phyloP scores from a whole-genome alignment of 2,888 invertebrate genomes.

The Cantharis nigra region DNA sequence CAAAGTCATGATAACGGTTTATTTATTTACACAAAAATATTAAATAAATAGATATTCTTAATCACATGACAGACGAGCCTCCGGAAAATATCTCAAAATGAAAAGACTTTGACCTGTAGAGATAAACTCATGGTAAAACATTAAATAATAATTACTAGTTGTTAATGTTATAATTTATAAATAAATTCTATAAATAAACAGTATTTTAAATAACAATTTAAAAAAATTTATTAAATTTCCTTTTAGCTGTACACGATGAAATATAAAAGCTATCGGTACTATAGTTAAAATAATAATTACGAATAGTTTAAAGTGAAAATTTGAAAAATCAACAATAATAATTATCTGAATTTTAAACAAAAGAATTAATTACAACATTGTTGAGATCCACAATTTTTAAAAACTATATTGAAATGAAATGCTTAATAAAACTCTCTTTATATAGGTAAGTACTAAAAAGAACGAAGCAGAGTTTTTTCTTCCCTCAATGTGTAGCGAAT shows the following conservation, averaged over 20 bases:
- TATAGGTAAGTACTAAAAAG: too few species aligned
- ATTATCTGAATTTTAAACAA: too few species aligned
- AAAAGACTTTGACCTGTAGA: slow-evolving; percentile 3
- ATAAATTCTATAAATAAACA: not conserved
- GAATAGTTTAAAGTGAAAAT: too few species aligned
- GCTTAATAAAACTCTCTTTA: too few species aligned
- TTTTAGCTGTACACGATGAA: not conserved
- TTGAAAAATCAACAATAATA: too few species aligned
- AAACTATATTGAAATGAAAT: too few species aligned
- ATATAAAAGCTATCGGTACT: not conserved
- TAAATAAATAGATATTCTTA: not conserved
- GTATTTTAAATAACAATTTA: not conserved
- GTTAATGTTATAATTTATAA: not conserved
- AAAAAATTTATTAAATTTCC: not conserved
- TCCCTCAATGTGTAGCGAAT: too few species aligned
- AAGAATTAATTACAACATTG: too few species aligned
- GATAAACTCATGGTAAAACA: not conserved
- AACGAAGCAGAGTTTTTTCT: too few species aligned
- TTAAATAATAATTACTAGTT: not conserved
- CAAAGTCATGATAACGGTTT: not conserved
- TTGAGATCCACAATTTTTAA: too few species aligned
- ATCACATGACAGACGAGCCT: slow-evolving; percentile 19
- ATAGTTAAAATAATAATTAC: too few species aligned
- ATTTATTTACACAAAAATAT: not conserved
- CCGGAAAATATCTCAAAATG: not conserved